Base-by-base conservation (phyloP, 2,797 vertebrate species). In the Melanotaenia parkinsoni region DNA sequence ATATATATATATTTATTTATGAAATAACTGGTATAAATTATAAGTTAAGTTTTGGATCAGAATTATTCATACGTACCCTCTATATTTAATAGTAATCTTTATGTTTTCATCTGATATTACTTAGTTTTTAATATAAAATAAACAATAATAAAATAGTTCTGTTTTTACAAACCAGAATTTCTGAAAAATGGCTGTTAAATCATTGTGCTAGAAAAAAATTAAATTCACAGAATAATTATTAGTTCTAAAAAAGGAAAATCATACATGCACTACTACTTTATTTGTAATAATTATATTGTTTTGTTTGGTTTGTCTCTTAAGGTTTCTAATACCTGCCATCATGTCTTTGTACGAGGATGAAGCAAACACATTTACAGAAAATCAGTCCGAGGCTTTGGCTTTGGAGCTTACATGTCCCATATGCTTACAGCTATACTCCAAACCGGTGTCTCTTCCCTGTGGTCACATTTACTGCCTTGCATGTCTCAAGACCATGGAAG, bases 321-420 rank as follows among this genome's bases (percentile, higher is more conserved):
- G 47, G 61, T 45, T 45, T 73, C 28, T 68, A 86, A 82, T 12
- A 18, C 22, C 45, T 64, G 60, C 13, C 74, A 63, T 45, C 64
- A 91, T 77, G 76, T 88, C 88, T 73, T 33, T 5, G 37, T 75
- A 51, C 35, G 72, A 78, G 30, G 38, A 47, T n/a, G 63, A 84
- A 35, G 22, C 12, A 28, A 58, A 45, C 0, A 0, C 58, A 5
- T 18, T 35, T 7, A 4, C 54, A 26, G 51, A 63, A 22, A 56
- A 50, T 16, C 56, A 30, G 50, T 16, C 71, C 1, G 69, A 83
- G 14, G 30, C 51, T 32, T 16, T 89, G 77, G 81, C 86, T 45
- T 57, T 77, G 0, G 92, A 94, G 37, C 86, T 94, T 14, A 88
- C 73, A 4, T 96, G 95, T 67, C 89, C 93, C 16, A 87, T 95